A percentile compares a stretch with the other conserved stretches of the same genome.
Evolutionary conservation across 2,888 invertebrate genomes (phyloP).

Genomic region (Oligia strigilis): DNA sequence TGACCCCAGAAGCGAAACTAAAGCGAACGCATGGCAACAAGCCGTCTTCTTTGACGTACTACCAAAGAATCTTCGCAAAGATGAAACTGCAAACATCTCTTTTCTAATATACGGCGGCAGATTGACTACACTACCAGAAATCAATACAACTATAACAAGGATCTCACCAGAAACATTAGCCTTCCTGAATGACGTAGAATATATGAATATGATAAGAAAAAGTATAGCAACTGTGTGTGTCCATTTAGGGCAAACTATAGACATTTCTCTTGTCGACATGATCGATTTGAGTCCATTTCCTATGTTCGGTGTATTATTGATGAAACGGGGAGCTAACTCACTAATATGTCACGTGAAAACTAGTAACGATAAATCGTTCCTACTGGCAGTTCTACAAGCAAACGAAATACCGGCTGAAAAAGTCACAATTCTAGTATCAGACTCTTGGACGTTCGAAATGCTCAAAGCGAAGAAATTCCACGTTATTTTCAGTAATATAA

Average conservation of each 20-base stretch:
- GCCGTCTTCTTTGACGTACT: constrained; percentile 59
- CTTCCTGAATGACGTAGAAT: constrained; percentile 58
- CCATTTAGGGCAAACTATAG: constrained; percentile 47
- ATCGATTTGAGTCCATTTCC: constrained; percentile 90
- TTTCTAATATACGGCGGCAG: constrained; percentile 47
- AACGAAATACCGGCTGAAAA: constrained; percentile 49
- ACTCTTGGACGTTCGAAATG: constrained; percentile 32
- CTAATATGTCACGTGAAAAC: constrained; percentile 72
- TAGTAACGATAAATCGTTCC: constrained; percentile 42
- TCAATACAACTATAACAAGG: constrained; percentile 25
- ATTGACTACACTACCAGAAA: constrained; percentile 28
- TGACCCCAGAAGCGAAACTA: constrained; percentile 81
- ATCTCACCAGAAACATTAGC: constrained; percentile 49
- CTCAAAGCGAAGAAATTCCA: constrained; percentile 50
- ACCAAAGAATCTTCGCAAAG: constrained; percentile 33
- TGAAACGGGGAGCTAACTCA: constrained; percentile 77
- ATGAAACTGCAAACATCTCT: constrained; percentile 19
- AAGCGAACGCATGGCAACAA: constrained; percentile 80
- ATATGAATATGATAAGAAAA: constrained; percentile 51
- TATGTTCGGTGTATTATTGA: constrained; percentile 86
- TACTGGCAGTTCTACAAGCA: constrained; percentile 34
- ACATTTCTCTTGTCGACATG: constrained; percentile 66
- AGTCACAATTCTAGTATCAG: constrained; percentile 44
- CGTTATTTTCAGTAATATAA: constrained; percentile 48
- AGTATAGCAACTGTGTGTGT: constrained; percentile 39